Conservation (phyloP, 1,140 invertebrate species). For the Conus ventricosus region DNA sequence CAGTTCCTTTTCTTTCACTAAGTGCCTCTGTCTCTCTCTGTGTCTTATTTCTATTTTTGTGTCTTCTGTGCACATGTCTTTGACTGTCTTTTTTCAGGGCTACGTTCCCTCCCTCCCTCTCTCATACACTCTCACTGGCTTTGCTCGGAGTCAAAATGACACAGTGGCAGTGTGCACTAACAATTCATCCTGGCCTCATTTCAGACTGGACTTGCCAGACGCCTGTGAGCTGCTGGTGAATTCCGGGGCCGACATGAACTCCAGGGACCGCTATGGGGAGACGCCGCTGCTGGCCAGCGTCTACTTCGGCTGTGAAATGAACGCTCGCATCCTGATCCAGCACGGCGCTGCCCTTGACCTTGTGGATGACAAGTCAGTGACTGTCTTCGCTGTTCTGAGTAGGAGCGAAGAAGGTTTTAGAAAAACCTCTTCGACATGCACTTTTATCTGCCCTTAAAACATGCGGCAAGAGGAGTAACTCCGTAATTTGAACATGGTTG, state of each 20-base stretch:
- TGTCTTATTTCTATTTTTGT: background rate
- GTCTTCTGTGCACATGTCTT: too few relatives aligned
- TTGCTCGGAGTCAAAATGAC: too few relatives aligned
- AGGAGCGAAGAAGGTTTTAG: too few relatives aligned
- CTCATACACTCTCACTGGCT: too few relatives aligned
- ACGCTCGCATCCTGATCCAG: slow-evolving; percentile 48
- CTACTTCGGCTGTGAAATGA: slow-evolving; percentile 54
- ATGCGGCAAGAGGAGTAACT: too few relatives aligned
- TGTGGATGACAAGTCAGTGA: slow-evolving; percentile 47
- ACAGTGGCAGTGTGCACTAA: background rate
- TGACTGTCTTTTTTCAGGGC: too few relatives aligned
- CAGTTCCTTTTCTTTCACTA: too few relatives aligned
- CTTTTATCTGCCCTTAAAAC: too few relatives aligned
- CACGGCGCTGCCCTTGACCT: slow-evolving; percentile 49
- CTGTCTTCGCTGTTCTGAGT: too few relatives aligned
- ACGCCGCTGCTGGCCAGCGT: slow-evolving; percentile 53
- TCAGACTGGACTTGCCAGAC: slow-evolving; percentile 36
- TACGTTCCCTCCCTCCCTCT: too few relatives aligned
- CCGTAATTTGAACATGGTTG: too few relatives aligned
- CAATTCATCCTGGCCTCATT: background rate
- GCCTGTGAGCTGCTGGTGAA: slow-evolving; percentile 43
- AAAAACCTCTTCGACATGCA: too few relatives aligned
- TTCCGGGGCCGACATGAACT: slow-evolving; percentile 50
- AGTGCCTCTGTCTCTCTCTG: background rate
- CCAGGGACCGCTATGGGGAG: slow-evolving; percentile 49